A percentile compares a stretch with the other conserved stretches of the same genome.
These are phyloP conservation scores for Tenthredo amoena DNA, from an alignment of 2,888 invertebrate genomes.

Conservation along the genomic window DNA sequence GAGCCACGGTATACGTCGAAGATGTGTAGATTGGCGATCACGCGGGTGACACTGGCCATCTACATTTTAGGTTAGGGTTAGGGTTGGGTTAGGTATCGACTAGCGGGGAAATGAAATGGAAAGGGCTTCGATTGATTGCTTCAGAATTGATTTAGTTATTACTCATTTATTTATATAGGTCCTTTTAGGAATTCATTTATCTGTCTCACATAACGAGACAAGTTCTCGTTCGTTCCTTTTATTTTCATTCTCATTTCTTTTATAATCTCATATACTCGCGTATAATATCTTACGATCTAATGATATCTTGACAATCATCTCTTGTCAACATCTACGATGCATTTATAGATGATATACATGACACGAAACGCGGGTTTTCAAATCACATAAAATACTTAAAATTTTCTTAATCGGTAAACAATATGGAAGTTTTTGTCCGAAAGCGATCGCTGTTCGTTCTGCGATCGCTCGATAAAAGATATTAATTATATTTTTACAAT, in stretches of 20 bases:
- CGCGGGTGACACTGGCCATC: background rate
- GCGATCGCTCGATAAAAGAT: too few species aligned
- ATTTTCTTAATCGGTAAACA: constrained; percentile 28
- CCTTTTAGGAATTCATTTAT: background rate
- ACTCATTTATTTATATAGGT: too few species aligned
- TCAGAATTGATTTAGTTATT: too few species aligned
- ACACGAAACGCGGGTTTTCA: too few species aligned
- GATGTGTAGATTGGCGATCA: constrained; percentile 2
- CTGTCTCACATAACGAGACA: background rate
- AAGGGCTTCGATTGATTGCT: background rate
- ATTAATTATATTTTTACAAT: background rate
- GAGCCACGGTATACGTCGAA: background rate
- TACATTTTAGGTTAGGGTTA: background rate
- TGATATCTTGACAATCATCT: constrained; percentile 61
- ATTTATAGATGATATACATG: constrained; percentile 60
- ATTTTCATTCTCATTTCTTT: constrained; percentile 49
- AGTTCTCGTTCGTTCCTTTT: background rate
- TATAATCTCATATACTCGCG: background rate
- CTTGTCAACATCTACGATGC: background rate
- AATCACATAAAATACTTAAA: too few species aligned
- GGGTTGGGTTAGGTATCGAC: background rate
- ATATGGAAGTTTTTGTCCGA: constrained; percentile 60
- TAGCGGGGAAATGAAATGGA: background rate
- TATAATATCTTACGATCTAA: constrained; percentile 61
- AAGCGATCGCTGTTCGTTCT: background rate